Evolutionary conservation across 2,888 invertebrate species (phyloP).

Genomic region (Boloria selene): DNA sequence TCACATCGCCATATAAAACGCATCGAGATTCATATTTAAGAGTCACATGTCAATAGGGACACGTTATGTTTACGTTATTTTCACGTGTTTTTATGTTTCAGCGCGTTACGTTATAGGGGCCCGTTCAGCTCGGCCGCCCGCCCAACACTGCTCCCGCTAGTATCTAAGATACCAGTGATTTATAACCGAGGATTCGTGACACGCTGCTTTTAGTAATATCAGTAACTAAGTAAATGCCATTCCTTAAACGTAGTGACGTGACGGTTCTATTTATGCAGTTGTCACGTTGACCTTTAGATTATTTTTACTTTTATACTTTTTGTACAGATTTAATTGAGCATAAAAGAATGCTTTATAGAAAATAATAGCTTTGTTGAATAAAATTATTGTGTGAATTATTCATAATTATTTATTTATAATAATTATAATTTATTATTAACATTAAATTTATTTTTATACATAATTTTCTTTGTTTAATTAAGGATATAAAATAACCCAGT

Average conservation of each 20-base stretch:
- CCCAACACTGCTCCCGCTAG: slow-evolving; percentile 58
- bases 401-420: too few species aligned
- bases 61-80: slow-evolving; percentile 45
- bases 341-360: neutral
- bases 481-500: too few species aligned
- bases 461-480: too few species aligned
- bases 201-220: slow-evolving; percentile 46
- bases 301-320: neutral
- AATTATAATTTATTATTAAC: too few species aligned
- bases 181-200: slow-evolving; percentile 67
- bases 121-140: slow-evolving; percentile 60
- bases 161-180: slow-evolving; percentile 61
- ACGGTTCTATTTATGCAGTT: slow-evolving; percentile 32
- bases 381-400: too few species aligned
- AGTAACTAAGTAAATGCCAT: slow-evolving; percentile 36
- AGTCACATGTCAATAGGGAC: slow-evolving; percentile 47
- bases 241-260: slow-evolving; percentile 31
- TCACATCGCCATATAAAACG: slow-evolving; percentile 29
- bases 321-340: neutral
- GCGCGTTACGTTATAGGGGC: slow-evolving; percentile 32
- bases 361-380: too few species aligned
- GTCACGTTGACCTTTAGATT: slow-evolving; percentile 26
- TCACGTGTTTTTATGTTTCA: slow-evolving; percentile 21
- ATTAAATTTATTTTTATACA: too few species aligned
- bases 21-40: slow-evolving; percentile 35